Evolutionary conservation across 2,113 vertebrate genomes (phyloP), one percentile per base, ranked within the genome.

Genomic region (Crotalus tigris): DNA sequence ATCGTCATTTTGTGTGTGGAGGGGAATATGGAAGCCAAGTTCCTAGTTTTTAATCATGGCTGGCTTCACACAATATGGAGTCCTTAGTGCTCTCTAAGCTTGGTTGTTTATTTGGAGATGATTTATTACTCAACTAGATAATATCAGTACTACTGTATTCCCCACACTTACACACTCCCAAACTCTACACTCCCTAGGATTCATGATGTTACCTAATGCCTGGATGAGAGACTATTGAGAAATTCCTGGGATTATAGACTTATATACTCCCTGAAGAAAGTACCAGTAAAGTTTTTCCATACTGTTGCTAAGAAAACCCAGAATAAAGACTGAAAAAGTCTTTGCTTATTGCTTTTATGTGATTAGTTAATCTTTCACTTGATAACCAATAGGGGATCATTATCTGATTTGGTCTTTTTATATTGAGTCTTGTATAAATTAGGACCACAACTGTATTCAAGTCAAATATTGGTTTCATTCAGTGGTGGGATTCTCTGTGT

Each of bases 391-490:
- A 92, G 91, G 88, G 90, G 92, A 0, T 0, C 0, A 21, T 87
- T 3, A 92, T 85, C 9, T 92, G 64, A 94, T 90, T 90, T 81
- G 95, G 87, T 17, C 92, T 21, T 29, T 94, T 39, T 91, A 87
- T 54, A 90, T 13, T 92, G 91, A 53, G 11, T 58, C 90, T 57
- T 91, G 17, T 87, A 92, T 0, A 0, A 94, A 53, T 21, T 3
- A 19, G n/a, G 55, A 44, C 46, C 75, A 17, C 44, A 89, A 29
- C 69, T 89, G 6, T 61, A 81, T 39, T 44, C 33, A 3, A 44
- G 33, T 44, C 19, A 81, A 81, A 81, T 81, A 9, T 44, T 81
- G 17, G 17, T 44, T 81, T 81, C 33, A 81, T 44, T 44, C 33
- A 69, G 29, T 51, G 49, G 8, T 51, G 49, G 8, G 49, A 51